Base-by-base conservation (phyloP, 35 echinoderm and acorn worm species). In the Heliocidaris tuberculata region DNA sequence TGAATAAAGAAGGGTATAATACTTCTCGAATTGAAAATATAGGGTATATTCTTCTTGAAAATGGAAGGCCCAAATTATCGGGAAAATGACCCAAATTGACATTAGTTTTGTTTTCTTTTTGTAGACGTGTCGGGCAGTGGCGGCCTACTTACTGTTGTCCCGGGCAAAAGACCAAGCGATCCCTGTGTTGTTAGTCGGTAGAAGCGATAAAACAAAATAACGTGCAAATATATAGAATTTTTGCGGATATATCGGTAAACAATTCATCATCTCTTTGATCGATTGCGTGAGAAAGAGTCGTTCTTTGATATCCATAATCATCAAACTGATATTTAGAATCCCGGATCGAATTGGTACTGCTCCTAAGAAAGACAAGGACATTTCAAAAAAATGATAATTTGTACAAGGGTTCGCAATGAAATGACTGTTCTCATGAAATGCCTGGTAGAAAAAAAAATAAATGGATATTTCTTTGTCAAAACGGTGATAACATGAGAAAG, bases 171-270 rank as follows among this genome's bases (percentile, higher is more conserved):
- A 78, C 65, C 65, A 78, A 78, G 47, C 91, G 91, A 59, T 93
- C 91, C 91, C 91, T 93, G 91, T 32, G 47, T 59, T 93, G 91
- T 93, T 93, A 93, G 91, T 93, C 48, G 50, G 17, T 52, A 93
- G 91, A 52, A 49, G 91, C 48, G 91, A 93, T 89, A 89, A 59
- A 93, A 93, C 91, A 93, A 93, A 93, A 93, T 48, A 93, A 93
- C 91, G 91, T 49, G 91, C 91, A 93, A 59, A 59, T 52, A 93
- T 93, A 93, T 89, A 89, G 31, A 89, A 32, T 47, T 89, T 86
- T 93, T 49, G 91, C 91, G 91, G 91, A 93, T 93, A 93, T 93
- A 93, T 59, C 87, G 47, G 87, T 89, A 32, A 89, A 89, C 30
- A 89, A 89, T 47, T 89, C 85, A 89, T 89, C 19, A 47, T 89